phyloP scores from a whole-genome alignment of 1,140 invertebrate species.

The Microvelia longipes region DNA sequence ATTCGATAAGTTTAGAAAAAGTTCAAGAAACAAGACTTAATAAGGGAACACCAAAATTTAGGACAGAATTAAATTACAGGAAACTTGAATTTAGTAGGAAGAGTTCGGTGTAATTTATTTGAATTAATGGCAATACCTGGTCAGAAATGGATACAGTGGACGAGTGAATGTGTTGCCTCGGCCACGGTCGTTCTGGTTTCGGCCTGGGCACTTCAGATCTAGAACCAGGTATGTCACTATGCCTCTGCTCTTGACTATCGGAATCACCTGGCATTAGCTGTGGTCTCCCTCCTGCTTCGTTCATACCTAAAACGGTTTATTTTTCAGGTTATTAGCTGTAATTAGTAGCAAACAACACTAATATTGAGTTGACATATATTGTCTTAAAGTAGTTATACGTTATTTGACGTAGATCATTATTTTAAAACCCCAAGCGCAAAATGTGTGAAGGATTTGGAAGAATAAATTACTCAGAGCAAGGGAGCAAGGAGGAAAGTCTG shows the following conservation, averaged over 20 bases:
- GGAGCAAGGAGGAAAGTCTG: no score
- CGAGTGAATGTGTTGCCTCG: conserved; percentile 22
- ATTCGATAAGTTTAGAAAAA: no score
- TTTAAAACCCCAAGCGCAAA: background rate
- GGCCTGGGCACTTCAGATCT: background rate
- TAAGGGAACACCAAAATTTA: no score
- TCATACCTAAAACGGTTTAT: conserved; percentile 12
- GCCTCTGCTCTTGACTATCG: conserved; percentile 37
- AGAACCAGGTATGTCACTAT: conserved; percentile 10
- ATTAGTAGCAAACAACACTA: background rate
- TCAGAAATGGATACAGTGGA: conserved; percentile 23
- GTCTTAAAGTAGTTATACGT: no score
- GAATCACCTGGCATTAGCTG: conserved; percentile 35
- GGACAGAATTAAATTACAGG: no score
- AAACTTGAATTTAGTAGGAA: no score
- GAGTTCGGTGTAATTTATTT: no score
- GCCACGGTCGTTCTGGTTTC: conserved; percentile 2
- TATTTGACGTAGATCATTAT: background rate
- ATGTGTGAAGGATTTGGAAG: background rate
- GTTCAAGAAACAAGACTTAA: no score
- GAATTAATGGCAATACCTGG: no score
- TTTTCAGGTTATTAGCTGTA: background rate
- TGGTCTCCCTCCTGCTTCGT: conserved; percentile 22
- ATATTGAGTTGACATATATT: background rate
- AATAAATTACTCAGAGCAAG: no score